phyloP scores from a whole-genome alignment of 2,888 invertebrate genomes.

The Parelbella ahira region DNA sequence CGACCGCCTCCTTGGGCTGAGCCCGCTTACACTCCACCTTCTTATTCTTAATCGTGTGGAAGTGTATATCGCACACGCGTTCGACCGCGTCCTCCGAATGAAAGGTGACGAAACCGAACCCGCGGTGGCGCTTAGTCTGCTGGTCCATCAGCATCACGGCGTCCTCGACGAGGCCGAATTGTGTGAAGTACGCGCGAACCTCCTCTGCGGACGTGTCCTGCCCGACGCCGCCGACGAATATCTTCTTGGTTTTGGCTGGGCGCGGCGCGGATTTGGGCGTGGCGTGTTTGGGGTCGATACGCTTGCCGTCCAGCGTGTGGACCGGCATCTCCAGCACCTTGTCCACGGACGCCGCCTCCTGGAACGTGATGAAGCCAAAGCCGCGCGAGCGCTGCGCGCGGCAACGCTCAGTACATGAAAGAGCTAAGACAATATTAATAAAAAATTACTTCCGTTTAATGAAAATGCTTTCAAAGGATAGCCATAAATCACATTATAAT shows the following conservation, averaged over 20 bases:
- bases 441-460: too few relatives aligned
- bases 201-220: conserved; percentile 95
- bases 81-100: conserved; percentile 95
- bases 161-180: conserved; percentile 94
- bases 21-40: conserved; percentile 95
- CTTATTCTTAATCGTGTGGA: conserved; percentile 95
- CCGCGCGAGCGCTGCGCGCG: conserved; percentile 93
- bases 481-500: too few relatives aligned
- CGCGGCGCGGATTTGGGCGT: conserved; percentile 94
- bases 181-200: conserved; percentile 93
- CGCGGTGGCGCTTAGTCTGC: conserved; percentile 94
- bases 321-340: conserved; percentile 94
- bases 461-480: neutral
- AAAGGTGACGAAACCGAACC: conserved; percentile 95
- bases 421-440: too few relatives aligned
- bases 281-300: conserved; percentile 96
- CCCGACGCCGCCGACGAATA: conserved; percentile 95
- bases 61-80: conserved; percentile 95
- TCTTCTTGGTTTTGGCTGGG: conserved; percentile 94
- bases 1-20: conserved; percentile 93
- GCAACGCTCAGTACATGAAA: conserved; percentile 44
- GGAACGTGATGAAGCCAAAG: conserved; percentile 96
- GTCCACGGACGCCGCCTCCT: conserved; percentile 93
- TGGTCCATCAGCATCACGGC: conserved; percentile 97
- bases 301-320: conserved; percentile 95